Evolutionary conservation across 1,140 invertebrate genomes (phyloP).

Genomic region (Drosophila orosa): DNA sequence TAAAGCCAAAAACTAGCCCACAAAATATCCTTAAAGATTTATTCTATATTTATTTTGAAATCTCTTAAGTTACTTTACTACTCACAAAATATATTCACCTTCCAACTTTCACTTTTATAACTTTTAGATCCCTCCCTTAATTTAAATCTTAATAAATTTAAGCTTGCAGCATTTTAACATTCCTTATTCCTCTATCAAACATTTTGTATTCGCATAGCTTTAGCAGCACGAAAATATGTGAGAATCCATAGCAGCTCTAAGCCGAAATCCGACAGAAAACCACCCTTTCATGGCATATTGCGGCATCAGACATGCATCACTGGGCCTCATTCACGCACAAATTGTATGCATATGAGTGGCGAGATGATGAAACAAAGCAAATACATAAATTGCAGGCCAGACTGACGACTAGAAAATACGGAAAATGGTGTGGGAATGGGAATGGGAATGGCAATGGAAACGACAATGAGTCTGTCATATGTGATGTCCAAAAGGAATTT

Average conservation of each 20-base stretch:
- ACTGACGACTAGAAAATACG: slow-evolving; percentile 27
- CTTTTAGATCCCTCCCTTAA: background rate
- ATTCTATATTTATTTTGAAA: background rate
- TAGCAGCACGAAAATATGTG: slow-evolving; percentile 6
- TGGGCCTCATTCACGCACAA: slow-evolving; percentile 73
- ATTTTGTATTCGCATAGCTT: slow-evolving; percentile 17
- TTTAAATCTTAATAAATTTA: slow-evolving; percentile 1
- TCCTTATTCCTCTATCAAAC: background rate
- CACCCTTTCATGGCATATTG: slow-evolving; percentile 29
- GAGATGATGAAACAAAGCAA: slow-evolving; percentile 67
- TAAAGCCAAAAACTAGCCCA: too few species aligned
- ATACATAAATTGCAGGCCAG: slow-evolving; percentile 44
- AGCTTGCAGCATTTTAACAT: background rate
- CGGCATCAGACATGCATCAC: slow-evolving; percentile 55
- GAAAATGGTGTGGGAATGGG: slow-evolving; percentile 16
- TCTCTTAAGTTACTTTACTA: background rate
- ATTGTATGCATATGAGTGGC: slow-evolving; percentile 61
- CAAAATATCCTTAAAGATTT: background rate
- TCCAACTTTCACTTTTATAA: background rate
- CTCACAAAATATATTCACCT: background rate
- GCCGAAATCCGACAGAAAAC: background rate
- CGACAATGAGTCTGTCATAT: slow-evolving; percentile 47
- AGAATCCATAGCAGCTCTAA: slow-evolving; percentile 8
- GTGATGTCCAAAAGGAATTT: slow-evolving; percentile 53
- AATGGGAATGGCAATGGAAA: slow-evolving; percentile 14